A percentile compares a stretch with the other conserved stretches of the same genome.
Evolutionary conservation across 2,888 invertebrate genomes (phyloP).

Genomic region (Dynastes tityus): DNA sequence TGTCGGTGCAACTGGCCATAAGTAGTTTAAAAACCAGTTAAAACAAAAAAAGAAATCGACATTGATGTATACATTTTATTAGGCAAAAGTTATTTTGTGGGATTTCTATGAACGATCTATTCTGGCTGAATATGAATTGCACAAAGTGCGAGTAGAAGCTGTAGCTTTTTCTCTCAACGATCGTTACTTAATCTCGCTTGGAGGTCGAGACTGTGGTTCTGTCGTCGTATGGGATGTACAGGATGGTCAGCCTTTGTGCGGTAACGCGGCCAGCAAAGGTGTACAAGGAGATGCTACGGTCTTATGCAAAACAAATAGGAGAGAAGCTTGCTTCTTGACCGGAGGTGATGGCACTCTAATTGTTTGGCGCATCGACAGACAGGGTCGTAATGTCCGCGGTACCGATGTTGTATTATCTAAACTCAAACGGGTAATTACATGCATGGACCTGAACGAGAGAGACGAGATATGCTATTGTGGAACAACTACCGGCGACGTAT

Average conservation of each 20-base stretch:
- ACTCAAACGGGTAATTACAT: conserved; percentile 83
- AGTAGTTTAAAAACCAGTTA: too few species aligned
- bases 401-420: conserved; percentile 86
- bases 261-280: conserved; percentile 67
- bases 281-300: conserved; percentile 65
- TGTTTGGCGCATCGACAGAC: conserved; percentile 82
- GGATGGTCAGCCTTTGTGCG: conserved; percentile 69
- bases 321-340: conserved; percentile 80
- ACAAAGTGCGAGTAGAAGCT: conserved; percentile 91
- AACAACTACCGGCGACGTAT: conserved; percentile 85
- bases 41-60: too few species aligned
- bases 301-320: conserved; percentile 73
- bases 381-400: conserved; percentile 80
- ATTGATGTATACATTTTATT: conserved; percentile 44
- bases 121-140: conserved; percentile 83
- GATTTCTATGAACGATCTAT: conserved; percentile 79
- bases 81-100: conserved; percentile 90
- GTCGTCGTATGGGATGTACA: conserved; percentile 89
- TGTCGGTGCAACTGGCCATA: too few species aligned
- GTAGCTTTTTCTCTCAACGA: conserved; percentile 88
- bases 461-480: conserved; percentile 89
- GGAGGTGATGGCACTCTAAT: conserved; percentile 78
- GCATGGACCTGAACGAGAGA: conserved; percentile 79
- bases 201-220: conserved; percentile 90
- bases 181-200: conserved; percentile 86